Evolutionary conservation across 30 jellyfish, hydroid and myxozoan species (phyloP).

Genomic region (Cassiopea xamachana): DNA sequence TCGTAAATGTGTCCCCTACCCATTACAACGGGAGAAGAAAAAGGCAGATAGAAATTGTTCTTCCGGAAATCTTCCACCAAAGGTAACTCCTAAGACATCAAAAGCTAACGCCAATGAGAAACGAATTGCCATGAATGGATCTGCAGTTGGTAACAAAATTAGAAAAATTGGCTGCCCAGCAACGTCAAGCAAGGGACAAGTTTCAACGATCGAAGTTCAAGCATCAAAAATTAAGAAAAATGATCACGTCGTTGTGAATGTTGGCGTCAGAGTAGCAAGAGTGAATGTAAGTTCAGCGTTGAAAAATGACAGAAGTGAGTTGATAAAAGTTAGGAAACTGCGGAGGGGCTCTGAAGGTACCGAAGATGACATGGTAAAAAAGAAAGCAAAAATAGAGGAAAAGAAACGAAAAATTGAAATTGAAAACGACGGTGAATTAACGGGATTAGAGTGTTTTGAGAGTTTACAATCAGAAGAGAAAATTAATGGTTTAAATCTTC

Average conservation of each 20-base stretch:
- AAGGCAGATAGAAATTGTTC: background rate
- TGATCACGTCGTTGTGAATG: slow-evolving; percentile 1
- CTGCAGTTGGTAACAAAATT: background rate
- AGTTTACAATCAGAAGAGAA: slow-evolving; percentile 46
- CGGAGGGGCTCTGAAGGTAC: background rate
- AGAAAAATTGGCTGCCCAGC: background rate
- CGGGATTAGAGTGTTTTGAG: slow-evolving; percentile 73
- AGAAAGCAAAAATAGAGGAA: slow-evolving; percentile 50
- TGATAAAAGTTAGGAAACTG: background rate
- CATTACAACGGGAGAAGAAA: slow-evolving; percentile 41
- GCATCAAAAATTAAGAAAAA: slow-evolving; percentile 6
- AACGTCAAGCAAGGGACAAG: slow-evolving; percentile 7
- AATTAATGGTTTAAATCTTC: background rate
- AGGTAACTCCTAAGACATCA: background rate
- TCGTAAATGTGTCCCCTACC: slow-evolving; percentile 77
- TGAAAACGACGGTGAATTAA: slow-evolving; percentile 30
- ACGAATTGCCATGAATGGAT: background rate
- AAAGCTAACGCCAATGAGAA: background rate
- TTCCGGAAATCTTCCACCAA: background rate
- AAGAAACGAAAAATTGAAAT: slow-evolving; percentile 24
- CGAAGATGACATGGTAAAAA: slow-evolving; percentile 6
- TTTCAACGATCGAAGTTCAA: slow-evolving; percentile 16
- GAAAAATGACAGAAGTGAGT: background rate
- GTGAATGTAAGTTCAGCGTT: background rate
- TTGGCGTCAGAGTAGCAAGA: slow-evolving; percentile 4